phyloP scores from a whole-genome alignment of 2,888 invertebrate genomes.

The Callimorpha dominula region DNA sequence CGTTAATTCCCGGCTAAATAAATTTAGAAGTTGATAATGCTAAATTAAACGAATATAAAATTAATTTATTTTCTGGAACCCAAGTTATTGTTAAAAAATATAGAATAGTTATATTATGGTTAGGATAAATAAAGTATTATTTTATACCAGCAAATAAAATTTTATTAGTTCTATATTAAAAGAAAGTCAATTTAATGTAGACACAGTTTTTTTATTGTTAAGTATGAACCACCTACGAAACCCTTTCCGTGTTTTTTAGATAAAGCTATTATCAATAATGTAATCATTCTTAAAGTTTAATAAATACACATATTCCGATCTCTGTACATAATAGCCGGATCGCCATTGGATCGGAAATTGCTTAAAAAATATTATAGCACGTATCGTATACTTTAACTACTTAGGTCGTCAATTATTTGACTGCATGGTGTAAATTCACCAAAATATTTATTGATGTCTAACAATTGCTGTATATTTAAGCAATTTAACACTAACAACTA shows the following conservation, averaged over 20 bases:
- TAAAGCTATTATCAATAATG: neutral
- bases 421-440: constrained; percentile 3
- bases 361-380: neutral
- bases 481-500: neutral
- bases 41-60: no score
- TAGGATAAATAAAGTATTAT: no score
- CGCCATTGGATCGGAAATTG: neutral
- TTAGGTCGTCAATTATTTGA: constrained; percentile 36
- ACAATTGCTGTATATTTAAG: neutral
- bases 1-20: no score
- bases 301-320: neutral
- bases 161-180: no score
- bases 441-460: neutral
- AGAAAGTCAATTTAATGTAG: neutral
- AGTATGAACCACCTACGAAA: neutral
- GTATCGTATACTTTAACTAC: constrained; percentile 3
- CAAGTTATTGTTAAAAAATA: no score
- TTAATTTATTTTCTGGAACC: no score
- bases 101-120: no score
- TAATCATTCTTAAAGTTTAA: neutral
- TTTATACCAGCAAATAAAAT: no score
- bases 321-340: neutral
- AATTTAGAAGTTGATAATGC: no score
- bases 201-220: neutral
- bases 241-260: neutral